Evolutionary conservation across 2,797 vertebrate species (phyloP).

Genomic region (Scomberomorus guttatus): DNA sequence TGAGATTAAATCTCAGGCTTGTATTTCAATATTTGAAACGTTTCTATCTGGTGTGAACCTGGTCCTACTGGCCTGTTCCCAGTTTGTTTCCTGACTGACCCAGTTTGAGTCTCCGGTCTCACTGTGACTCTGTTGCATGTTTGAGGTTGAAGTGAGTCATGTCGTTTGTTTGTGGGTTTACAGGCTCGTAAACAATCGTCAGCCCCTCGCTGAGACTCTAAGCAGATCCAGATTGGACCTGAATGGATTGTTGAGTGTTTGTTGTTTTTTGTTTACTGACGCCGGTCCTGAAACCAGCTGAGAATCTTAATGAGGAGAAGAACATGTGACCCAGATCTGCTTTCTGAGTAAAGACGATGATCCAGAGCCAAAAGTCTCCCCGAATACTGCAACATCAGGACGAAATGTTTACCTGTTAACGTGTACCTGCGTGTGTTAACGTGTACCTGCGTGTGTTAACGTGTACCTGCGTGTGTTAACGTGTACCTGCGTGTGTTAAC

Average conservation of each 20-base stretch:
- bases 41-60: no score
- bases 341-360: not conserved
- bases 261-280: conserved; percentile 29
- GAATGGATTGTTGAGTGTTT: not conserved
- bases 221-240: conserved; percentile 2
- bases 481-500: no score
- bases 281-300: conserved; percentile 5
- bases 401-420: not conserved
- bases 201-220: not conserved
- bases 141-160: conserved; percentile 12
- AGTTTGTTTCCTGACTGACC: not conserved
- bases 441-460: no score
- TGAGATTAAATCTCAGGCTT: no score
- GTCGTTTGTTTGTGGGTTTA: conserved; percentile 8
- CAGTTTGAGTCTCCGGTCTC: not conserved
- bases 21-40: no score
- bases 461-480: no score
- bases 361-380: no score
- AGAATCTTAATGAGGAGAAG: not conserved
- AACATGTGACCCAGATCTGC: conserved; percentile 1
- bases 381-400: no score
- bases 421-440: no score
- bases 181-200: conserved; percentile 10
- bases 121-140: not conserved
- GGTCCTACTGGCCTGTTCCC: not conserved